Percentiles rank a stretch among this genome's conserved stretches.
These are phyloP conservation scores for Augiades crinisus DNA, from an alignment of 2,888 invertebrate genomes.

Conservation along the genomic window DNA sequence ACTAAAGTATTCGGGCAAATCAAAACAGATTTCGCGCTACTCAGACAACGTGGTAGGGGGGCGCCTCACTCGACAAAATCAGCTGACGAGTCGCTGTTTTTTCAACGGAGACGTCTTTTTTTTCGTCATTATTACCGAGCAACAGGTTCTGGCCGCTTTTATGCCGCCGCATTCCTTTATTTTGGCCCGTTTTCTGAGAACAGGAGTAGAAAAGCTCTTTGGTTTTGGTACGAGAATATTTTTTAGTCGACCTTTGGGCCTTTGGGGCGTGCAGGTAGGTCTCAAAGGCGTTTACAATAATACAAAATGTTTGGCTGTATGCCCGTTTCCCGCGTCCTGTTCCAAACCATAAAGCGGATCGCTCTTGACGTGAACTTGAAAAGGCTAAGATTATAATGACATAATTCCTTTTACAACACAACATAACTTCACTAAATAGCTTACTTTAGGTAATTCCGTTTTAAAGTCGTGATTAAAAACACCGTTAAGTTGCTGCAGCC, in stretches of 20 bases:
- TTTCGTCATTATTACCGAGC: conserved; percentile 35
- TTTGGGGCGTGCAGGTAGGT: conserved; percentile 38
- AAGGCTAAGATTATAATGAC: conserved; percentile 18
- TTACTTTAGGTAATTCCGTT: not conserved
- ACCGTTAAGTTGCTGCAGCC: too few relatives aligned
- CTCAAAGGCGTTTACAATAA: conserved; percentile 28
- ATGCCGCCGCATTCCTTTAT: conserved; percentile 41
- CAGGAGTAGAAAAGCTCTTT: conserved; percentile 26
- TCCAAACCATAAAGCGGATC: not conserved
- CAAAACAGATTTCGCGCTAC: not conserved
- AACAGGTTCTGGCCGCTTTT: conserved; percentile 39
- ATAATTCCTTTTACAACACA: conserved; percentile 14
- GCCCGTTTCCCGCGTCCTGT: not conserved
- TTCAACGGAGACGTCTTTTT: conserved; percentile 35
- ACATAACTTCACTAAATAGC: not conserved
- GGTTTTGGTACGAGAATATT: conserved; percentile 20
- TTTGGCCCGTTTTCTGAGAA: conserved; percentile 42
- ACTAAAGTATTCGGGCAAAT: not conserved
- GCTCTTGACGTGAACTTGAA: conserved; percentile 6
- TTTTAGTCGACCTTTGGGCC: conserved; percentile 23
- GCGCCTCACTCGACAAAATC: conserved; percentile 42
- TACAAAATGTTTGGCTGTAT: conserved; percentile 10
- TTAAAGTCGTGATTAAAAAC: too few relatives aligned
- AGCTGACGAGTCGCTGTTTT: conserved; percentile 42
- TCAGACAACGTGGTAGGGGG: conserved; percentile 32